phyloP scores from a whole-genome alignment of 2,113 vertebrate genomes.

The Myrmecophaga tridactyla region DNA sequence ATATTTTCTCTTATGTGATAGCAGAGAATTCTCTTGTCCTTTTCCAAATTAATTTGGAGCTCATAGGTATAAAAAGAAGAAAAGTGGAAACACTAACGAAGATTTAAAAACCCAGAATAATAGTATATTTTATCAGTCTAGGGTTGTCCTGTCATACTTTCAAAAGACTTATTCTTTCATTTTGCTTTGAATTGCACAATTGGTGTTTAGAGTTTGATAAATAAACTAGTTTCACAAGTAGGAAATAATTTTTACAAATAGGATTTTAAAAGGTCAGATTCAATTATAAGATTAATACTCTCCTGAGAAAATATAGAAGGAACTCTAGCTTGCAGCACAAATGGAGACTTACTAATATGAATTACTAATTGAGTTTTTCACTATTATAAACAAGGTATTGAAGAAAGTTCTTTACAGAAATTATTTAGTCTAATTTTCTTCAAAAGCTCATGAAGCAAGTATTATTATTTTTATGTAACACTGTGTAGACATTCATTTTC shows the following conservation, averaged over 20 bases:
- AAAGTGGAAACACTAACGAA: neutral
- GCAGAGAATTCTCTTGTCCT: neutral
- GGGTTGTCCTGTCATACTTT: neutral
- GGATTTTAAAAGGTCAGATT: neutral
- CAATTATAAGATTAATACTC: neutral
- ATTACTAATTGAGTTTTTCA: neutral
- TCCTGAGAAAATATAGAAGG: neutral
- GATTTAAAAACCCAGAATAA: neutral
- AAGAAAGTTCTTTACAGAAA: neutral
- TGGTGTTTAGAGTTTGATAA: neutral
- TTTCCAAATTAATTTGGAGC: conserved; percentile 29
- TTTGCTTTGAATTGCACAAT: neutral
- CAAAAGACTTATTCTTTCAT: neutral
- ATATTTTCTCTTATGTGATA: neutral
- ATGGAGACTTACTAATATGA: neutral
- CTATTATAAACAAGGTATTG: neutral
- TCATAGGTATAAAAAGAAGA: neutral
- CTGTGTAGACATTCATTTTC: neutral
- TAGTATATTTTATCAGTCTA: neutral
- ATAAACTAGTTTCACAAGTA: neutral
- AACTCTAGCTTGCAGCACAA: neutral
- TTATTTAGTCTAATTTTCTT: neutral
- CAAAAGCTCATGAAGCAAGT: neutral
- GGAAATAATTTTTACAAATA: conserved; percentile 9
- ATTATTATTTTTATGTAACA: neutral